phyloP scores from a whole-genome alignment of 2,888 invertebrate genomes.

The Cephonodes hylas region DNA sequence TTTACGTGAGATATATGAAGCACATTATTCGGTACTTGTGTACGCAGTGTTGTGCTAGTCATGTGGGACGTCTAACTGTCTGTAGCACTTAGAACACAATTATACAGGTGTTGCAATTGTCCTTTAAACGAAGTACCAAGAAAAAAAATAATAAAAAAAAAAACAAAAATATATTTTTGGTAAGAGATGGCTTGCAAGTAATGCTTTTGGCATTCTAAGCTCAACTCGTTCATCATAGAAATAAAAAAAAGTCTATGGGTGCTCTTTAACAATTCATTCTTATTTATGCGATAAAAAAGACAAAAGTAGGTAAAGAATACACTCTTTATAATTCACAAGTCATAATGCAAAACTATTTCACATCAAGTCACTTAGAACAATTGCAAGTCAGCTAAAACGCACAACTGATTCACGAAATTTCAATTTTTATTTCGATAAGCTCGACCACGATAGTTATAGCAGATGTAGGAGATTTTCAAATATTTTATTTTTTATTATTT shows the following conservation, averaged over 20 bases:
- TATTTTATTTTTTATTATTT: too few species aligned
- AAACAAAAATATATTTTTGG: too few species aligned
- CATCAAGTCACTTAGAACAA: neutral
- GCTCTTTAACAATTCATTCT: too few species aligned
- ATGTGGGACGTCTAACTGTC: neutral
- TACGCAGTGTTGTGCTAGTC: constrained; percentile 33
- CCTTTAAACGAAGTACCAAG: too few species aligned
- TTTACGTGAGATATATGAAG: constrained; percentile 31
- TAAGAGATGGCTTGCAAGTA: too few species aligned
- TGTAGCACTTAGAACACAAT: neutral
- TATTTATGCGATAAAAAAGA: neutral
- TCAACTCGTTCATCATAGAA: too few species aligned
- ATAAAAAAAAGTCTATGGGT: too few species aligned
- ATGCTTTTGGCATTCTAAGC: too few species aligned
- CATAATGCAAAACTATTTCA: neutral
- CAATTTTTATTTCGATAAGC: neutral
- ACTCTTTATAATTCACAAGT: neutral
- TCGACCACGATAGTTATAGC: neutral
- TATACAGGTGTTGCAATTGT: neutral
- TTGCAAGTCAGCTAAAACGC: neutral
- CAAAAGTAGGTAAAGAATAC: too few species aligned
- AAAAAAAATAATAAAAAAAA: too few species aligned
- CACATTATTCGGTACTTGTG: constrained; percentile 21
- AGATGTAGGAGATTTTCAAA: too few species aligned
- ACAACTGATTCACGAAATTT: neutral